Conservation (phyloP, 2,113 vertebrate species). For the Maccullochella peelii region DNA sequence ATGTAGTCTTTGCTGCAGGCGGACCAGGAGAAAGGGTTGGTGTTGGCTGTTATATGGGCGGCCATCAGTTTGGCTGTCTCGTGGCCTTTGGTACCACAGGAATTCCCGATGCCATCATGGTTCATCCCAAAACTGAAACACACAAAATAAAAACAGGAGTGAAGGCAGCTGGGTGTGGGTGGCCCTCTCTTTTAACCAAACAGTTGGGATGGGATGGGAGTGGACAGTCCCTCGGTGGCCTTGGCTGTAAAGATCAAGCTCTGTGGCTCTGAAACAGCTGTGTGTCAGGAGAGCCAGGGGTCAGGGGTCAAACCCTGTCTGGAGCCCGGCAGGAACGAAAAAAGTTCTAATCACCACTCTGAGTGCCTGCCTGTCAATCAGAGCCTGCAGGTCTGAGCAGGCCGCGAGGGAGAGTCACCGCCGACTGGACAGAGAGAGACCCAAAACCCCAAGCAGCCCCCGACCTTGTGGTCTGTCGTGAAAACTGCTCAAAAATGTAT, state of each 20-base stretch:
- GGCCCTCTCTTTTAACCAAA: not conserved
- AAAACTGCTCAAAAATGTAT: conserved; percentile 34
- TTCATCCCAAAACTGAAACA: conserved; percentile 97
- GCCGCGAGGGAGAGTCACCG: conserved; percentile 32
- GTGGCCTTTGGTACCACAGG: conserved; percentile 98
- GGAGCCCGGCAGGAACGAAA: conserved; percentile 74
- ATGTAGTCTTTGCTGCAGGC: conserved; percentile 99
- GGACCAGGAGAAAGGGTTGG: conserved; percentile 99
- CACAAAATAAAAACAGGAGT: conserved; percentile 31
- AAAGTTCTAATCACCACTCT: conserved; percentile 84
- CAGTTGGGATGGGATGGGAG: not conserved
- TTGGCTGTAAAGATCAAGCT: conserved; percentile 68
- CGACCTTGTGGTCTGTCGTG: not conserved
- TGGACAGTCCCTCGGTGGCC: conserved; percentile 29
- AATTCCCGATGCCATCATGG: conserved; percentile 98
- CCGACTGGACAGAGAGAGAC: conserved; percentile 1
- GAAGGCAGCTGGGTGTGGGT: conserved; percentile 1
- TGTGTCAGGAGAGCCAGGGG: conserved; percentile 68
- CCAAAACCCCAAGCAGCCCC: conserved; percentile 19
- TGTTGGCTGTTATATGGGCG: conserved; percentile 98
- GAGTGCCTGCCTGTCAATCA: conserved; percentile 82
- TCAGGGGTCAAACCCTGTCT: conserved; percentile 84
- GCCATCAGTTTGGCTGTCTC: conserved; percentile 99
- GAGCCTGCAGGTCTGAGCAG: conserved; percentile 80
- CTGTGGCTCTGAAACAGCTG: conserved; percentile 83